Evolutionary conservation across 2,888 invertebrate species (phyloP), one percentile per base, ranked within the genome.

Genomic region (Pammene aurita): DNA sequence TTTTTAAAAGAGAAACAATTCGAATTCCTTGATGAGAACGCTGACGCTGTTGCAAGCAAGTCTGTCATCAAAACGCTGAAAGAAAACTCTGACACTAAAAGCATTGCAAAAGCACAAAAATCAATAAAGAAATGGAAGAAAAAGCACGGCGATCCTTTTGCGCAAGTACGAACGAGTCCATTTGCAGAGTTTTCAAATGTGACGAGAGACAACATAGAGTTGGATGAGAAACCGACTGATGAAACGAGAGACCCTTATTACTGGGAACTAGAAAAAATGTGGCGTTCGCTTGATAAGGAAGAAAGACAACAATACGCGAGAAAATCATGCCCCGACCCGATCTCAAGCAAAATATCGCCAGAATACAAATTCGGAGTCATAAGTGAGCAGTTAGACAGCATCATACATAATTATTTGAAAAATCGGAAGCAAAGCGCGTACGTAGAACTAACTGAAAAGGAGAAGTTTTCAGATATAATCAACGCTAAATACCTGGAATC

Each of bases 1-100:
- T 99, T 97, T 84, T 92, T 99, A 13, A 95, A 94, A 63, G 82
- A 94, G 48, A 94, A 96, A 61, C 96, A 96, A 78, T 90, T 98
- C 44, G 92, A 94, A 16, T 98, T 99, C 82, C 92, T 99, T 7
- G 94, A 95, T n/a, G 94, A 96, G 41, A 99, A 99, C 87, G 91
- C 93, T 0, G 88, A 94, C 6, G 95, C 95, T 0, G 94, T 97
- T 41, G 77, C 95, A 0, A 89, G 95, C 64, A 88, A 94, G 61
- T 87, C 93, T 7, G 84, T 94, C 2, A 76, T 96, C 1, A 87
- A 94, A 61, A 85, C 87, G 64, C 86, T 96, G 4, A 94, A 95
- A 84, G 90, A 93, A 64, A 88, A 94, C 26, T 87, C 90, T 0
- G 89, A 94, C 42, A 80, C 87, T 0, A 89, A 93, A 63, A 84